Conservation (phyloP, 1,140 invertebrate genomes). For the Lasioglossum baleicum region DNA sequence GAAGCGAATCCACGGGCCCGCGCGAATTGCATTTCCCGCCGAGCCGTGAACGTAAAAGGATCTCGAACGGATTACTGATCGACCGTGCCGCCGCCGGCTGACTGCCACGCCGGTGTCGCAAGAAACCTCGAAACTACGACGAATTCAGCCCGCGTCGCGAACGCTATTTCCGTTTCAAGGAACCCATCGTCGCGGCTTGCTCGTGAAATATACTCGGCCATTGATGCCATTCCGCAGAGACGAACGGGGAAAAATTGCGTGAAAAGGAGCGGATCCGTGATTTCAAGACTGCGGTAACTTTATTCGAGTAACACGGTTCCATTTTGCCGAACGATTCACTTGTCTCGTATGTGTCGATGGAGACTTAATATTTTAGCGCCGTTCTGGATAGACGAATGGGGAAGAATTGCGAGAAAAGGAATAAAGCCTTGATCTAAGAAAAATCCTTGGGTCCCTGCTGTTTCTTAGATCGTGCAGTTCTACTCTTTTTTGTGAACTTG, state of each 20-base stretch:
- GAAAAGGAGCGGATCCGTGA: neutral
- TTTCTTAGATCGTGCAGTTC: too few species aligned
- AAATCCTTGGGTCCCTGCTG: too few species aligned
- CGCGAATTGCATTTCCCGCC: conserved; percentile 43
- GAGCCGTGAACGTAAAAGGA: conserved; percentile 34
- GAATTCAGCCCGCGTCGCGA: conserved; percentile 11
- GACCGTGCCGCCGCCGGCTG: conserved; percentile 9
- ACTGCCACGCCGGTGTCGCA: neutral
- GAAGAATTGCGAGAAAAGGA: too few species aligned
- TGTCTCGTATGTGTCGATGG: neutral
- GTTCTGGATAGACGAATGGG: too few species aligned
- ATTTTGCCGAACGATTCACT: neutral
- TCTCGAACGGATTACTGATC: conserved; percentile 45
- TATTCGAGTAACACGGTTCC: neutral
- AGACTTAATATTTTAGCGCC: too few species aligned
- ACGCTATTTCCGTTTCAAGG: neutral
- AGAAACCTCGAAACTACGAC: neutral
- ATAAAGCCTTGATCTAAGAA: too few species aligned
- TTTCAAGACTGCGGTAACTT: neutral
- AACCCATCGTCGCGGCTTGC: neutral
- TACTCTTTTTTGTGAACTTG: too few species aligned
- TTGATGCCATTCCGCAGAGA: neutral
- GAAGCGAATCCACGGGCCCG: conserved; percentile 16
- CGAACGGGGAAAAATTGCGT: neutral
- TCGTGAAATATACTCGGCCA: neutral